Conservation (phyloP, 1,140 invertebrate species). For the Charaxes varanes region DNA sequence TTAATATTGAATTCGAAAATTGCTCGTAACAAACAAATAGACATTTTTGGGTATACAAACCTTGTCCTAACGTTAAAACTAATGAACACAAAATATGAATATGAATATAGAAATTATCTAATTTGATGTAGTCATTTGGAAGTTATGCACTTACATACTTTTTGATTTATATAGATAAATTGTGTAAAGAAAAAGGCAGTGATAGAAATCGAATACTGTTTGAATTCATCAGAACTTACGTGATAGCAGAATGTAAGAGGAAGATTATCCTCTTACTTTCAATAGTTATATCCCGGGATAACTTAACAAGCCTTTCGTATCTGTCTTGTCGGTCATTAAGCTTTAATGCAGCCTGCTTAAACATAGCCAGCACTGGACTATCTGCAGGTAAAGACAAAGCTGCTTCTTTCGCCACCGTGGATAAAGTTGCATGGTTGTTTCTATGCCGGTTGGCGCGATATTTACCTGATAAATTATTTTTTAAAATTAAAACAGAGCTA, state of each 20-base stretch:
- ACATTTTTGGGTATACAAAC: no score
- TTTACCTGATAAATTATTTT: slow-evolving; percentile 28
- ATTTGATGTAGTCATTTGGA: no score
- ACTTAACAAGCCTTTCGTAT: slow-evolving; percentile 88
- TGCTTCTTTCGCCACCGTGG: slow-evolving; percentile 39
- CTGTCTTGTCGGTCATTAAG: slow-evolving; percentile 89
- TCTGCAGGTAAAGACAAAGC: slow-evolving; percentile 45
- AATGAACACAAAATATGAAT: no score
- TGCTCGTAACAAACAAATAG: no score
- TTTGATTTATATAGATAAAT: slow-evolving; percentile 4
- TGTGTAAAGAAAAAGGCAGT: no score
- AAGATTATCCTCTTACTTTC: slow-evolving; percentile 94
- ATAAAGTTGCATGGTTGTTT: slow-evolving; percentile 30
- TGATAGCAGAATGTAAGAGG: slow-evolving; percentile 83
- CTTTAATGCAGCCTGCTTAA: slow-evolving; percentile 79
- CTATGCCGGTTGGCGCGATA: slow-evolving; percentile 37
- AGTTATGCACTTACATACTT: no score
- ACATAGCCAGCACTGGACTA: slow-evolving; percentile 79
- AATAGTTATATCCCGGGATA: slow-evolving; percentile 92
- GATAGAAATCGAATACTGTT: no score
- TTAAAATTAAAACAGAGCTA: not conserved
- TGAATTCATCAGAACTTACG: slow-evolving; percentile 44
- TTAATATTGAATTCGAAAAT: no score
- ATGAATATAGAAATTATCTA: no score
- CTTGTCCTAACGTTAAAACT: no score